Conservation (phyloP, 2,113 vertebrate species). For the Mus pahari region DNA sequence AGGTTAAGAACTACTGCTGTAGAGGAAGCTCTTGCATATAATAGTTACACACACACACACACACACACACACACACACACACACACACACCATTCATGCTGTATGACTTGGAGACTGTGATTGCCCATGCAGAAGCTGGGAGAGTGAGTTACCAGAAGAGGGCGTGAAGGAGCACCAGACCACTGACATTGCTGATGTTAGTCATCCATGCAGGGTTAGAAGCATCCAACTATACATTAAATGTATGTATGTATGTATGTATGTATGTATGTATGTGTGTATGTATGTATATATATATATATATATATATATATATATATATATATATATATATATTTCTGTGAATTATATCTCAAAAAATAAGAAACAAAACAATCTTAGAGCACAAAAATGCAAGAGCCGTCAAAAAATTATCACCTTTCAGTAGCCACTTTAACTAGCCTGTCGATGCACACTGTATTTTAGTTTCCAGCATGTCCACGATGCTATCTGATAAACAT, state of each 20-base stretch:
- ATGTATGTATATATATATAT: neutral
- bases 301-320: neutral
- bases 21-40: neutral
- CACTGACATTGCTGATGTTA: accelerated
- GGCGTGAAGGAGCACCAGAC: neutral
- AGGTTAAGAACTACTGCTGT: neutral
- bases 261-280: too few relatives aligned
- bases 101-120: too few relatives aligned
- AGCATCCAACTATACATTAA: neutral
- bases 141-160: neutral
- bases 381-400: neutral
- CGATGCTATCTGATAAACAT: neutral
- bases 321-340: neutral
- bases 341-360: neutral
- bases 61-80: neutral
- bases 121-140: neutral
- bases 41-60: neutral
- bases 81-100: neutral
- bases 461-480: conserved; percentile 23
- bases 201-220: neutral
- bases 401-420: conserved; percentile 11
- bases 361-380: neutral
- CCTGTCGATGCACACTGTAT: neutral
- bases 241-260: neutral
- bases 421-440: conserved; percentile 15